A percentile compares a stretch with the other conserved stretches of the same genome.
phyloP scores from a whole-genome alignment of 2,797 vertebrate species.

The Eulemur mongoz region DNA sequence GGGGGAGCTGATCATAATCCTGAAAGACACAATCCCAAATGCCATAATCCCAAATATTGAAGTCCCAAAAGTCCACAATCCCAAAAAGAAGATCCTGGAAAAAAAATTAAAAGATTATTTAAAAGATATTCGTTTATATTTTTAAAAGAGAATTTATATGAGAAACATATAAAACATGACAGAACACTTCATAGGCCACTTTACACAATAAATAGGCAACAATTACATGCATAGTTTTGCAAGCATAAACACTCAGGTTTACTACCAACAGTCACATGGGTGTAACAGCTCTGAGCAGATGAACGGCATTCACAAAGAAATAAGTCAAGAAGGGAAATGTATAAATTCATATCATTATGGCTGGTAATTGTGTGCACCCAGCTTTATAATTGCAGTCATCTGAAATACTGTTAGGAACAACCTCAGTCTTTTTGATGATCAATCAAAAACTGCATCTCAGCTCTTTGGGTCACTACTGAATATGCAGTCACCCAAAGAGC shows the following conservation, averaged over 20 bases:
- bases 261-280: background rate
- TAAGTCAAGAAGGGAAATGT: background rate
- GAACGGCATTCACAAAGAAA: background rate
- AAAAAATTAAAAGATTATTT: background rate
- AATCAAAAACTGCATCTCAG: background rate
- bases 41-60: background rate
- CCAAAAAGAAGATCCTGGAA: background rate
- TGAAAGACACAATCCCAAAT: background rate
- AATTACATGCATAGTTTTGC: background rate
- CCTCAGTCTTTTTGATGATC: background rate
- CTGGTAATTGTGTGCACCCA: background rate
- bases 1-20: background rate
- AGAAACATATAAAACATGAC: background rate
- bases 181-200: background rate
- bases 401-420: background rate
- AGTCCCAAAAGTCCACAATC: background rate
- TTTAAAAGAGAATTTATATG: background rate
- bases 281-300: background rate
- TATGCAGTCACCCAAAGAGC: background rate
- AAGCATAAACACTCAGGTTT: background rate
- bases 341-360: background rate
- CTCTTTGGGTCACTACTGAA: background rate
- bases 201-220: background rate
- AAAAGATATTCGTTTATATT: background rate
- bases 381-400: background rate